Base-by-base conservation (phyloP, 1,140 invertebrate species). In the Drosophila serrata region DNA sequence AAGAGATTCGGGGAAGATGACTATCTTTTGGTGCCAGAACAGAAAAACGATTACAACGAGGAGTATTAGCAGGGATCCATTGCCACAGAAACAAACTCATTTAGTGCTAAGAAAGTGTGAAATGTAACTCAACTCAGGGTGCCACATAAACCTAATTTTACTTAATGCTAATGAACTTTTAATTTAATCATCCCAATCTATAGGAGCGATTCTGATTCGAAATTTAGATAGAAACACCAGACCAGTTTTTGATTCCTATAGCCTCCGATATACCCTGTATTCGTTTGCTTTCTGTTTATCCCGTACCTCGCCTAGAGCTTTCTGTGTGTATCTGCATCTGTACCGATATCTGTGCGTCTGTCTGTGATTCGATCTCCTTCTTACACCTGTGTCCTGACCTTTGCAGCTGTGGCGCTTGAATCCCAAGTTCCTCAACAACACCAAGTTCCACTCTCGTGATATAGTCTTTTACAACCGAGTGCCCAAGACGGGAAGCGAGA, bases 391-490 rank as follows among this genome's bases (percentile, higher is more conserved):
- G 97, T 96, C 96, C 35, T 62, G 51, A 56, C 48, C 22, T 33
- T 69, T 69, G 29, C 79, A 90, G 87, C 64, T 90, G 27, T 61
- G 79, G 65, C 68, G 48, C 12, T 75, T 90, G 12, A 69, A 78
- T n/a, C 40, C 78, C 5, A 81, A 75, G 7, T 59, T 53, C n/a
- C 69, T 97, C 42, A 98, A 97, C 93, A 97, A 97, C 81, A 97
- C 97, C 1, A 94, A 94, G 27, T 94, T 95, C 55, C 95, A 96
- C 3, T 94, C 93, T 63, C 94, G 95, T 24, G 94, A 97, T 62
- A 93, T 97, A 11, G 82, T 98, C 1, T 97, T 98, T 93, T 98
- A 97, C 93, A 98, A 98, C 93, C 94, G 97, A 15, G 97, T 98
- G 7, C 97, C 97, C 4, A 98, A 98, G 93, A 96, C 97, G 22